A percentile compares a stretch with the other conserved stretches of the same genome.
Evolutionary conservation across 2,797 vertebrate species (phyloP).

Genomic region (Acanthurus tractus): DNA sequence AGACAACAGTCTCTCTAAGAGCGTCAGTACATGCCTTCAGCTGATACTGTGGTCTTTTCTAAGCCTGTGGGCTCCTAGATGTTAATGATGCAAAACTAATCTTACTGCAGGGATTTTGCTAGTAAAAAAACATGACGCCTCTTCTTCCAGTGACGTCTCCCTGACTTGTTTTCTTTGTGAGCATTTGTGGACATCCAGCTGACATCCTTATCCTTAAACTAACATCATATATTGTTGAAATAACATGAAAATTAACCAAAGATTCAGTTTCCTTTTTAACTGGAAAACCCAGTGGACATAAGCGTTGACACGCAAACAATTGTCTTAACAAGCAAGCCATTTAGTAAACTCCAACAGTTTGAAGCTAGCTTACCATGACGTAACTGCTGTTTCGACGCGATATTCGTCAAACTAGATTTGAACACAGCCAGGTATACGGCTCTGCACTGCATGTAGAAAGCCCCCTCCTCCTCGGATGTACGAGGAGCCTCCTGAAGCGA

Average conservation of each 20-base stretch:
- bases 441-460: conserved; percentile 91
- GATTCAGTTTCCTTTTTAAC: neutral
- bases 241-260: too few relatives aligned
- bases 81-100: too few relatives aligned
- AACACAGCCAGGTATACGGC: conserved; percentile 91
- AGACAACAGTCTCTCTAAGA: neutral
- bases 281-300: neutral
- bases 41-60: neutral
- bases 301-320: neutral
- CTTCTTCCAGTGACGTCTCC: too few relatives aligned
- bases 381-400: conserved; percentile 91
- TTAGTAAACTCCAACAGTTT: neutral
- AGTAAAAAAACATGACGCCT: too few relatives aligned
- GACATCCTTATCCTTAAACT: too few relatives aligned
- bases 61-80: neutral
- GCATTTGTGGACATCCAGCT: too few relatives aligned
- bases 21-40: neutral
- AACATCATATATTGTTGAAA: too few relatives aligned
- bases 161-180: too few relatives aligned
- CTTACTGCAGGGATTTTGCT: too few relatives aligned
- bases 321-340: neutral
- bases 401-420: conserved; percentile 92
- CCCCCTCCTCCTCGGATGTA: conserved; percentile 87
- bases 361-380: conserved; percentile 86
- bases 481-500: conserved; percentile 67